These are phyloP conservation scores for Bradysia coprophila DNA, from an alignment of 1,140 invertebrate species.

Conservation along the genomic window DNA sequence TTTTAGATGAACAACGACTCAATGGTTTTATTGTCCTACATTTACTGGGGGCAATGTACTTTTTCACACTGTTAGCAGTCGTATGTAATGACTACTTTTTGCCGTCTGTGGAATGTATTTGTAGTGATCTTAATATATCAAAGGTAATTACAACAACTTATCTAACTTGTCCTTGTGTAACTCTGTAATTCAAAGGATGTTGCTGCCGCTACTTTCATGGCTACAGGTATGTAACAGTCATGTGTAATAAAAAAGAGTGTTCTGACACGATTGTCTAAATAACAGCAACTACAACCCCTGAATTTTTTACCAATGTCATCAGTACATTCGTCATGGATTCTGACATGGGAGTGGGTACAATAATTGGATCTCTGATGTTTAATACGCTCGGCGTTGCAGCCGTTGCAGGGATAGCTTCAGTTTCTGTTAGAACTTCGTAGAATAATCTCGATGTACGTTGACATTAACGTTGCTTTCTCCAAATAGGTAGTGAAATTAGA, in stretches of 20 bases:
- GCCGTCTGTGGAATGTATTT: slow-evolving; percentile 63
- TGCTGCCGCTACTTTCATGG: slow-evolving; percentile 82
- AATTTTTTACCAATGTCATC: slow-evolving; percentile 78
- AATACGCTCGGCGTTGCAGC: slow-evolving; percentile 75
- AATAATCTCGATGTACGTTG: not conserved
- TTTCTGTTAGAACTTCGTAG: slow-evolving; percentile 24
- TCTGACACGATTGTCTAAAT: no score
- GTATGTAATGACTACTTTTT: slow-evolving; percentile 78
- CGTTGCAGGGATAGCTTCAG: slow-evolving; percentile 53
- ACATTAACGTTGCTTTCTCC: not conserved
- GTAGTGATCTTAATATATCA: slow-evolving; percentile 47
- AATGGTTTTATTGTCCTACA: slow-evolving; percentile 55
- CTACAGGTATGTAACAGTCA: no score
- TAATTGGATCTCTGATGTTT: slow-evolving; percentile 74
- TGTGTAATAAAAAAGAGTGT: no score
- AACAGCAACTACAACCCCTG: slow-evolving; percentile 74
- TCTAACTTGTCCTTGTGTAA: no score
- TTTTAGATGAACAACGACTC: slow-evolving; percentile 36
- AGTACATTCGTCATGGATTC: slow-evolving; percentile 60
- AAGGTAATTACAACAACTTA: slow-evolving; percentile 35
- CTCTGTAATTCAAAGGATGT: slow-evolving; percentile 45
- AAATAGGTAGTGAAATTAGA: slow-evolving; percentile 63
- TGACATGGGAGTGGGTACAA: slow-evolving; percentile 60
- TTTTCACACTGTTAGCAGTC: slow-evolving; percentile 56
- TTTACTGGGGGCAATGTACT: slow-evolving; percentile 55